Conservation (phyloP, 23 tunicate species). For the Botrylloides violaceus region DNA sequence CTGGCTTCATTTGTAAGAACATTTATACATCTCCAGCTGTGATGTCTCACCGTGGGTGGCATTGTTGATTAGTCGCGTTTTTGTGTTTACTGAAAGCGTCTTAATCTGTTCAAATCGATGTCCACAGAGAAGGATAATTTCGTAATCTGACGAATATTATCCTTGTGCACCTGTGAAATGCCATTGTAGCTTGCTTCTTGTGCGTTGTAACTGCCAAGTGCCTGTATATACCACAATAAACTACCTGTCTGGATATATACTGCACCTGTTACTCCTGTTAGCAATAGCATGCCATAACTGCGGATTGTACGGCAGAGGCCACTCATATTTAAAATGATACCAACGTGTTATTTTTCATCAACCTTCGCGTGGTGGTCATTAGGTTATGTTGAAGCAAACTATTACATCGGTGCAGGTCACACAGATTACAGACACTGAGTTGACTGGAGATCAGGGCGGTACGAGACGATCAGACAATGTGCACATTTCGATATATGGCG, state of each 20-base stretch:
- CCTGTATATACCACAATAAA: background rate
- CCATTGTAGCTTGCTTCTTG: background rate
- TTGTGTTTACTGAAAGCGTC: background rate
- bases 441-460: too few relatives aligned
- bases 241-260: background rate
- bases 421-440: too few relatives aligned
- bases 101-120: background rate
- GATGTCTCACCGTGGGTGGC: slow-evolving; percentile 1
- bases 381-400: too few relatives aligned
- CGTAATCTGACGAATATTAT: background rate
- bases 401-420: too few relatives aligned
- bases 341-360: too few relatives aligned
- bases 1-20: background rate
- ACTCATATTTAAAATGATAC: too few relatives aligned
- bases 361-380: too few relatives aligned
- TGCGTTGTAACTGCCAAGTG: background rate
- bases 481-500: too few relatives aligned
- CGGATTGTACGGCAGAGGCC: too few relatives aligned
- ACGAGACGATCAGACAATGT: too few relatives aligned
- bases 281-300: too few relatives aligned
- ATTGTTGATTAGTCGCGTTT: background rate
- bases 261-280: background rate
- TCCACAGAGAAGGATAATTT: background rate
- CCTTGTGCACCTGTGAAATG: background rate
- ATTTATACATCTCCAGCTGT: background rate